Evolutionary conservation across 2,888 invertebrate genomes (phyloP), one percentile per base, ranked within the genome.

Genomic region (Chymomyza procnemis): DNA sequence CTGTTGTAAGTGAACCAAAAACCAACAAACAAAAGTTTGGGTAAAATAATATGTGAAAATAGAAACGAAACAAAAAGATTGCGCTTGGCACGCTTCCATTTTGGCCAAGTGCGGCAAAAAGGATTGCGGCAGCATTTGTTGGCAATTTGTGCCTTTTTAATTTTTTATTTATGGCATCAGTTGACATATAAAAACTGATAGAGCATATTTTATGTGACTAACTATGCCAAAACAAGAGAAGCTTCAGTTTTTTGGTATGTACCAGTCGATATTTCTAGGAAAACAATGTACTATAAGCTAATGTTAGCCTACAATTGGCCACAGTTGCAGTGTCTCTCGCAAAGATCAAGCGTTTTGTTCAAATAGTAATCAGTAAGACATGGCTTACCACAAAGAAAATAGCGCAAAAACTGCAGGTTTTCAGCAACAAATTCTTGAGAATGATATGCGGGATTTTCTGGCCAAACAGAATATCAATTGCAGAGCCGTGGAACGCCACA

Each of bases 41-140:
- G 9, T 12, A 41, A 41, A 41, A 41, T 41, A 41, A 3, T 41
- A 41, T 41, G 48, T 67, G 77, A 63, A 62, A 47, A 16, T 14
- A 9, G 14, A 60, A 60, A 18, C 5, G 19, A 62, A 66, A 50
- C 18, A 66, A 66, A 62, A 65, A 48, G 59, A 63, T 66, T 58
- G 66, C 72, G 80, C 78, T 83, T 83, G 82, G 82, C 82, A 87
- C 79, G 86, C 78, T 83, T 87, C 85, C 87, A 83, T 85, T 78
- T 82, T 73, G 67, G 66, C 67, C 67, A 60, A 76, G 61, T 80
- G 78, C 78, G 71, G 81, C 61, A 62, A 57, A 69, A 69, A 69
- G 56, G 56, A 19, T 50, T 75, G 64, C 55, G 61, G 41, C 75
- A 65, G 68, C 69, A 66, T 55, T 57, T 73, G 66, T 64, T 56